phyloP scores from a whole-genome alignment of 2,113 vertebrate genomes.

The Marmota flaviventris region DNA sequence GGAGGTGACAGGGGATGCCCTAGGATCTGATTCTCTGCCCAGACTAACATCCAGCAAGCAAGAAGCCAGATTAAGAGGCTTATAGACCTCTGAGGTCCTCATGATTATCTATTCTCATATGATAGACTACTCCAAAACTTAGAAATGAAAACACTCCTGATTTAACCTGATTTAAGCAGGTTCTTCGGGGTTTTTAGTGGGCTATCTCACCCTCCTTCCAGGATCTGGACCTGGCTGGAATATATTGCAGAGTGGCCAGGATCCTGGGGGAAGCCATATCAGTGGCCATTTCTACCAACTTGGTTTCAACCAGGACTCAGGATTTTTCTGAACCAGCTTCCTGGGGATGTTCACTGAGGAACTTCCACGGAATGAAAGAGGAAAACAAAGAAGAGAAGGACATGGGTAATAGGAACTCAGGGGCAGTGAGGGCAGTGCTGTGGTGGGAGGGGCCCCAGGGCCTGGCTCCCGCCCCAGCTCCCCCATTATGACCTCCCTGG shows the following conservation, averaged over 20 bases:
- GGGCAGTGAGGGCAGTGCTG: neutral
- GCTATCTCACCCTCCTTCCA: neutral
- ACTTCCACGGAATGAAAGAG: neutral
- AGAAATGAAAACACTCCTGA: fast-evolving
- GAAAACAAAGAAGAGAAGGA: neutral
- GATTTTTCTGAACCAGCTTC: neutral
- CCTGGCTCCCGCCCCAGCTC: neutral
- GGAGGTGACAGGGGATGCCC: neutral
- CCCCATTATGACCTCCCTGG: slow-evolving; percentile 79
- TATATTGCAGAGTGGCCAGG: neutral
- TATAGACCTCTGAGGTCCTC: neutral
- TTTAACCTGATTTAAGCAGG: neutral
- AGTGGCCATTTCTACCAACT: neutral
- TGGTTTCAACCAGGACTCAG: neutral
- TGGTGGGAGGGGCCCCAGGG: neutral
- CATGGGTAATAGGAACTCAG: neutral
- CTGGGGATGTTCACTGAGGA: neutral
- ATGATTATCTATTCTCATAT: fast-evolving
- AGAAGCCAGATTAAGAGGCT: neutral
- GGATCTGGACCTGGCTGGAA: neutral
- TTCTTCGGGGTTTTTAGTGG: fast-evolving
- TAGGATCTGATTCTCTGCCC: neutral
- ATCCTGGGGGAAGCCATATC: fast-evolving
- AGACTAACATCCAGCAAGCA: neutral
- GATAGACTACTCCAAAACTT: neutral